These are phyloP conservation scores for Kobus ellipsiprymnus DNA, from an alignment of 2,113 vertebrate genomes.

Conservation along the genomic window DNA sequence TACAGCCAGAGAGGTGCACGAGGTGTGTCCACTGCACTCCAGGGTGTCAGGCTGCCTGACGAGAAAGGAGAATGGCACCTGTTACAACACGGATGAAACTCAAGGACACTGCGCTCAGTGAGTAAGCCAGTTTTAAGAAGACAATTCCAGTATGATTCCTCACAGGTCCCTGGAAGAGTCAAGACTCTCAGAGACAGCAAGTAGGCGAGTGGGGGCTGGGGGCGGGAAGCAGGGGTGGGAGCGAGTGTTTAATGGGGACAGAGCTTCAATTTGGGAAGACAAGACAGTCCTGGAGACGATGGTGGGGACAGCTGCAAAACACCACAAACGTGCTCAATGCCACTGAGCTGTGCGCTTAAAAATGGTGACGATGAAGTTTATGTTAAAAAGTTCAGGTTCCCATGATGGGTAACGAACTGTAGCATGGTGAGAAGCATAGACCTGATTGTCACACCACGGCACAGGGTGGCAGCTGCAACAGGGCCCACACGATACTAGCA, in stretches of 20 bases:
- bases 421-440: neutral
- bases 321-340: accelerated
- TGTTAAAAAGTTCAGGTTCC: neutral
- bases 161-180: accelerated
- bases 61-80: neutral
- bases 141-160: accelerated
- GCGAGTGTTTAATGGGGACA: no score
- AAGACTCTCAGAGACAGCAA: neutral
- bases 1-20: neutral
- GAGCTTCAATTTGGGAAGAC: neutral
- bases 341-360: neutral
- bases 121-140: no score
- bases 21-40: neutral
- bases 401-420: neutral
- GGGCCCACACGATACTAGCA: accelerated
- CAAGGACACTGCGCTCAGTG: neutral
- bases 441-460: neutral
- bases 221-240: accelerated
- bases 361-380: neutral
- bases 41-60: neutral
- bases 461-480: accelerated
- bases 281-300: neutral
- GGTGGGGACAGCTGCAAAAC: neutral
- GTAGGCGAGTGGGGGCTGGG: neutral
- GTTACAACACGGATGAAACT: neutral